phyloP scores from a whole-genome alignment of 2,113 vertebrate genomes.

The Chloroceryle aenea region DNA sequence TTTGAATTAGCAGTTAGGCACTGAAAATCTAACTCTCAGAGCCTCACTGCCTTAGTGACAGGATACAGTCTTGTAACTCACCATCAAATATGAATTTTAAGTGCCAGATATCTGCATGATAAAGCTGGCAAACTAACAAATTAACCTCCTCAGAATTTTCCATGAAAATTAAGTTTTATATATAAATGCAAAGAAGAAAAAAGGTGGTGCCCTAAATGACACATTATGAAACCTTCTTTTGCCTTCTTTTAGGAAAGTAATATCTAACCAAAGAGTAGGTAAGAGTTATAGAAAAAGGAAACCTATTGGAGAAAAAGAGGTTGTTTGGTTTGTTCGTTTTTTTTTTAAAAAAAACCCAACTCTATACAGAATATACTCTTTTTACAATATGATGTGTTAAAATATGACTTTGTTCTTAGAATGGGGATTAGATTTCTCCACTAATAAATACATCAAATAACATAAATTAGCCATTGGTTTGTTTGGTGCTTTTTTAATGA shows the following conservation, averaged over 20 bases:
- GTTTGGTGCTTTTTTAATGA: background rate
- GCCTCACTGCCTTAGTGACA: background rate
- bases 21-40: background rate
- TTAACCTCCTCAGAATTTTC: background rate
- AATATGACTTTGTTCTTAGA: background rate
- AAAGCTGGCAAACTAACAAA: background rate
- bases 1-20: background rate
- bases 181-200: background rate
- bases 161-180: background rate
- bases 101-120: background rate
- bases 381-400: background rate
- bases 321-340: too few species aligned
- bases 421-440: background rate
- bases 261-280: background rate
- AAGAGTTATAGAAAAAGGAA: background rate
- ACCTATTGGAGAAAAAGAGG: background rate
- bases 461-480: background rate
- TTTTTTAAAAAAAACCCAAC: fast-evolving
- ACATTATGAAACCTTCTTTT: background rate
- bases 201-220: background rate
- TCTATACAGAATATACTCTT: background rate
- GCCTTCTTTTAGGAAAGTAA: background rate
- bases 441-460: background rate
- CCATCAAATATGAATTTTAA: background rate
- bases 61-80: background rate